phyloP scores from a whole-genome alignment of 2,797 vertebrate genomes.

The Todus mexicanus region DNA sequence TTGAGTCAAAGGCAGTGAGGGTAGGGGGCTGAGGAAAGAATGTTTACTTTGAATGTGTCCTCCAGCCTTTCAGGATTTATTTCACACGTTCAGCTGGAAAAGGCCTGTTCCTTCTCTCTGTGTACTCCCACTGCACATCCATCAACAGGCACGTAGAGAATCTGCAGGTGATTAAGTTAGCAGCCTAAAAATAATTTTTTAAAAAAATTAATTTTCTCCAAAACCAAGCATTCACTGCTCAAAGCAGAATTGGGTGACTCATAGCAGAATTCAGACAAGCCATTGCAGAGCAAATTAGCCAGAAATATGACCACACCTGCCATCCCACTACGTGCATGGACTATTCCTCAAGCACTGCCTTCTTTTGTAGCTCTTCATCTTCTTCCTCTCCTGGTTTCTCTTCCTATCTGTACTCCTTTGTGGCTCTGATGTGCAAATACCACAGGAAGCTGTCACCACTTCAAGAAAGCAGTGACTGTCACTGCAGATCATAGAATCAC shows the following conservation, averaged over 20 bases:
- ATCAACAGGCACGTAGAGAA: background rate
- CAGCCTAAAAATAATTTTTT: no score
- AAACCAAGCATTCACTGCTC: background rate
- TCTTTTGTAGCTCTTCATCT: background rate
- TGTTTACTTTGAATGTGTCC: background rate
- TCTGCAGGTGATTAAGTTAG: background rate
- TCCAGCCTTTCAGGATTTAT: background rate
- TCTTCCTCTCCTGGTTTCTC: background rate
- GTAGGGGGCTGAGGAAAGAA: background rate
- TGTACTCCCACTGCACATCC: background rate
- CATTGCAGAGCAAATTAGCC: background rate
- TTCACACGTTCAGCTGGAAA: background rate
- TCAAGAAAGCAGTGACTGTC: background rate
- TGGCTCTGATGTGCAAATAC: background rate
- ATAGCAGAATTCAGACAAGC: background rate
- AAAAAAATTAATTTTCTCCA: constrained; percentile 9
- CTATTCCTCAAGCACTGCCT: background rate
- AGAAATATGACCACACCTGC: background rate
- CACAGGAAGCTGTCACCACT: background rate
- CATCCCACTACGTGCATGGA: background rate
- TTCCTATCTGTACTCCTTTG: background rate
- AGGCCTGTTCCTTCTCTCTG: background rate
- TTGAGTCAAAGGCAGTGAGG: background rate
- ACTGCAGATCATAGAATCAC: no score
- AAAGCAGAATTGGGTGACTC: background rate